Evolutionary conservation across 2,888 invertebrate genomes (phyloP).

Genomic region (Hyles lineata): DNA sequence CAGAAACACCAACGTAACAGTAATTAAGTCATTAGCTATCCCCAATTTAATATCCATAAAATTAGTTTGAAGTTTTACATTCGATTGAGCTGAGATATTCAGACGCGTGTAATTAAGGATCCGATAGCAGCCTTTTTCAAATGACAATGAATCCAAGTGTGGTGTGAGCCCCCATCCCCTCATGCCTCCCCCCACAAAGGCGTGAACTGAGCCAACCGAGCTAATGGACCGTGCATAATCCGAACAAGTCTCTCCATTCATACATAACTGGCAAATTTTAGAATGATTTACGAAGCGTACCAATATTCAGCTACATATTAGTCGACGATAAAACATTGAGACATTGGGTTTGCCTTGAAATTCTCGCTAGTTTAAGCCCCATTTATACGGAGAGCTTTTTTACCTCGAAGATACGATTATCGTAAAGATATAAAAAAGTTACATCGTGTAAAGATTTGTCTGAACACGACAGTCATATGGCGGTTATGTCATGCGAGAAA

Average conservation of each 20-base stretch:
- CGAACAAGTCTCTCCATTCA: slow-evolving; percentile 71
- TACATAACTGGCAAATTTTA: slow-evolving; percentile 67
- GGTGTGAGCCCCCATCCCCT: slow-evolving; percentile 6
- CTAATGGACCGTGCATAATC: slow-evolving; percentile 77
- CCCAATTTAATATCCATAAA: too few relatives aligned
- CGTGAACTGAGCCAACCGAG: slow-evolving; percentile 63
- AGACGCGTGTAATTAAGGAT: slow-evolving; percentile 61
- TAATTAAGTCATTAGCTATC: neutral
- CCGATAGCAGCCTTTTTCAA: slow-evolving; percentile 58
- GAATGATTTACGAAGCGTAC: slow-evolving; percentile 52
- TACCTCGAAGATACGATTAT: too few relatives aligned
- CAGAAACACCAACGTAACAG: neutral
- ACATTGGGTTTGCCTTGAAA: neutral
- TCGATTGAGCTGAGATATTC: slow-evolving; percentile 49
- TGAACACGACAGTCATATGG: too few relatives aligned
- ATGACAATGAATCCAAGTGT: slow-evolving; percentile 65
- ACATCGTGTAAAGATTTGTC: too few relatives aligned
- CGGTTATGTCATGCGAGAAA: too few relatives aligned
- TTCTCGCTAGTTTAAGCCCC: neutral
- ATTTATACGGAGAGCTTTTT: too few relatives aligned
- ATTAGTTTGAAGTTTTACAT: slow-evolving; percentile 37
- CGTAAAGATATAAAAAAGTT: too few relatives aligned
- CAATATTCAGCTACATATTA: slow-evolving; percentile 1
- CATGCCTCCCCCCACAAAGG: slow-evolving; percentile 62
- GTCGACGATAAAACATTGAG: neutral